These are phyloP conservation scores for Anisognathus igniventris DNA, from an alignment of 2,797 vertebrate species.

Conservation along the genomic window DNA sequence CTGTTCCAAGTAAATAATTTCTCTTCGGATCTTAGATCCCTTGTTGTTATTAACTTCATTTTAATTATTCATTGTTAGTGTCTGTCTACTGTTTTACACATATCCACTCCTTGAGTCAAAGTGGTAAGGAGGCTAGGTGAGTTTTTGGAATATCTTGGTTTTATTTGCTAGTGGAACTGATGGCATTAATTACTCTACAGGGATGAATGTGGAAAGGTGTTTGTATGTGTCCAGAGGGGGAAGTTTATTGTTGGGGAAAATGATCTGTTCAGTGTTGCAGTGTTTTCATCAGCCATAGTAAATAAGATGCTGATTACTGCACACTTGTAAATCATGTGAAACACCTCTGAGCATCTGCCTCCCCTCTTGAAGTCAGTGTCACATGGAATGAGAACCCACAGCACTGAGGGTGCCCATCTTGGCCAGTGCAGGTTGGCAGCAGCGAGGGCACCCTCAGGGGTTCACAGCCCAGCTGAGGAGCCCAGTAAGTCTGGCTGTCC, in stretches of 20 bases:
- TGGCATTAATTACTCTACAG: background rate
- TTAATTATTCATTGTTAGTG: conserved; percentile 6
- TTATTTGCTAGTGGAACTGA: background rate
- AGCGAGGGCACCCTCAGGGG: rapidly evolving
- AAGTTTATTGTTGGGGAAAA: background rate
- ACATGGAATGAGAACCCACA: background rate
- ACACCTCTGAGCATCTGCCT: background rate
- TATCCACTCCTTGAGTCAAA: background rate
- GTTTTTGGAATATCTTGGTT: background rate
- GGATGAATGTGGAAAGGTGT: background rate
- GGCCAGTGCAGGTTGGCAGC: background rate
- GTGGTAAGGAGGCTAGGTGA: rapidly evolving
- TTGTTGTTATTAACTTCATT: background rate
- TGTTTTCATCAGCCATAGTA: background rate
- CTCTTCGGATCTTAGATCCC: background rate
- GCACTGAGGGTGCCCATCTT: background rate
- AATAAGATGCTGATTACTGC: background rate
- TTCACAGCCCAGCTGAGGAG: background rate
- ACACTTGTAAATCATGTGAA: background rate
- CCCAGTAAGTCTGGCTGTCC: background rate
- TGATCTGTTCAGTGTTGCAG: background rate
- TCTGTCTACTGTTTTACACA: background rate
- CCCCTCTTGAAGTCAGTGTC: background rate
- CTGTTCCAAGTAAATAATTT: conserved; percentile 13
- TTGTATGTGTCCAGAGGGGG: background rate